Conservation (phyloP, 2,797 vertebrate species). For the Pseudochromis fuscus region DNA sequence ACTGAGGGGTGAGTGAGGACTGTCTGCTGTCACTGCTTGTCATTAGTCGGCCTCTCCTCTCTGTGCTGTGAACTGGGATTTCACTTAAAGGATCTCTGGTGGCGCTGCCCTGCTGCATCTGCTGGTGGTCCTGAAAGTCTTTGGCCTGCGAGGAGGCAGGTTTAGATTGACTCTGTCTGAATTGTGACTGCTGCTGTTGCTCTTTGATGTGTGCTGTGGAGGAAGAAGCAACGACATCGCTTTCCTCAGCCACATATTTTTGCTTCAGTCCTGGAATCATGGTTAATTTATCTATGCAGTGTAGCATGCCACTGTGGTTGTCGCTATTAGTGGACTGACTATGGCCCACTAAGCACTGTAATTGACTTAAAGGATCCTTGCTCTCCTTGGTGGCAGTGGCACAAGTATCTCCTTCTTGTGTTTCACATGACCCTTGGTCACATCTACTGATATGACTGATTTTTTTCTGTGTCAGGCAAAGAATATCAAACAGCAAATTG, state of each 20-base stretch:
- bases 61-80: constrained; percentile 63
- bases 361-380: constrained; percentile 66
- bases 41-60: constrained; percentile 67
- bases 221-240: constrained; percentile 50
- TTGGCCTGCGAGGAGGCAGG: constrained; percentile 50
- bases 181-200: constrained; percentile 57
- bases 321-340: constrained; percentile 65
- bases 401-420: constrained; percentile 66
- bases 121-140: constrained; percentile 81
- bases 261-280: constrained; percentile 63
- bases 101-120: constrained; percentile 62
- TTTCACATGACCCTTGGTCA: constrained; percentile 78
- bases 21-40: constrained; percentile 79
- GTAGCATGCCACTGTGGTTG: constrained; percentile 50
- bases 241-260: constrained; percentile 67
- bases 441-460: constrained; percentile 85
- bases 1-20: constrained; percentile 81
- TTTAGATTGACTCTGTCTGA: constrained; percentile 70
- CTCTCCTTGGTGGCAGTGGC: constrained; percentile 68
- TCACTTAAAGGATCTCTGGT: constrained; percentile 80
- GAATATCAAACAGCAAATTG: constrained; percentile 89
- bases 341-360: constrained; percentile 67
- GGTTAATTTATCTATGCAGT: constrained; percentile 68
- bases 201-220: constrained; percentile 70
- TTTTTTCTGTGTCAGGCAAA: constrained; percentile 91